Evolutionary conservation across 1,140 invertebrate species (phyloP).

Genomic region (Druon quercuslanigerum): DNA sequence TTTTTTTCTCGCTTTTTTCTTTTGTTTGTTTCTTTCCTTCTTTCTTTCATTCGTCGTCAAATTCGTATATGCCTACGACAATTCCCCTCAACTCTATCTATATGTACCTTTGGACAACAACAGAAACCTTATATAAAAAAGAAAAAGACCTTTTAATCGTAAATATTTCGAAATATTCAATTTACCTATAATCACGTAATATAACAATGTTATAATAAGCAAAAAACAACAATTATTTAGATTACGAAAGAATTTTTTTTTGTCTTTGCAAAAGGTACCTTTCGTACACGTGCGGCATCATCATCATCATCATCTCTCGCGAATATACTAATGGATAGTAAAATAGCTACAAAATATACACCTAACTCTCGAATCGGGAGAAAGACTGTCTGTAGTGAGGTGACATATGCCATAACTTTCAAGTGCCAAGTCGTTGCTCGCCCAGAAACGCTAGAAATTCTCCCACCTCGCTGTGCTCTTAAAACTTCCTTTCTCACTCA

Average conservation of each 20-base stretch:
- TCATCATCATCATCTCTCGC: slow-evolving; percentile 21
- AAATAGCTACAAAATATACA: slow-evolving; percentile 44
- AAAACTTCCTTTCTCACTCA: background rate
- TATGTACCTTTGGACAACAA: slow-evolving; percentile 34
- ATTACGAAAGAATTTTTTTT: slow-evolving; percentile 52
- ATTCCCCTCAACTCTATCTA: slow-evolving; percentile 2
- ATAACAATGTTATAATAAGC: slow-evolving; percentile 48
- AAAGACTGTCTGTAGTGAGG: slow-evolving; percentile 39
- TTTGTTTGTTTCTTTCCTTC: background rate
- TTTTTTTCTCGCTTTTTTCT: too few species aligned
- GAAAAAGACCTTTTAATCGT: slow-evolving; percentile 47
- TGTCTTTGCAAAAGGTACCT: slow-evolving; percentile 40
- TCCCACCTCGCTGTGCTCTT: slow-evolving; percentile 32
- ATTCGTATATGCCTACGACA: background rate
- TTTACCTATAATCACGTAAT: slow-evolving; percentile 49
- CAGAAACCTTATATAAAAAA: slow-evolving; percentile 35
- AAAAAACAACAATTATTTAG: slow-evolving; percentile 51
- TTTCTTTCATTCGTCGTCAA: background rate
- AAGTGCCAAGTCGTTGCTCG: slow-evolving; percentile 41
- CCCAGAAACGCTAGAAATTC: slow-evolving; percentile 38
- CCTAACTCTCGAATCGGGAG: slow-evolving; percentile 39
- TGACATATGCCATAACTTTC: slow-evolving; percentile 31
- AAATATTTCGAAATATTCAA: slow-evolving; percentile 51
- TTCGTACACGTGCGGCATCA: slow-evolving; percentile 34
- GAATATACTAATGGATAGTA: slow-evolving; percentile 3